Conservation (phyloP, 2,113 vertebrate genomes). For the Otocyon megalotis region DNA sequence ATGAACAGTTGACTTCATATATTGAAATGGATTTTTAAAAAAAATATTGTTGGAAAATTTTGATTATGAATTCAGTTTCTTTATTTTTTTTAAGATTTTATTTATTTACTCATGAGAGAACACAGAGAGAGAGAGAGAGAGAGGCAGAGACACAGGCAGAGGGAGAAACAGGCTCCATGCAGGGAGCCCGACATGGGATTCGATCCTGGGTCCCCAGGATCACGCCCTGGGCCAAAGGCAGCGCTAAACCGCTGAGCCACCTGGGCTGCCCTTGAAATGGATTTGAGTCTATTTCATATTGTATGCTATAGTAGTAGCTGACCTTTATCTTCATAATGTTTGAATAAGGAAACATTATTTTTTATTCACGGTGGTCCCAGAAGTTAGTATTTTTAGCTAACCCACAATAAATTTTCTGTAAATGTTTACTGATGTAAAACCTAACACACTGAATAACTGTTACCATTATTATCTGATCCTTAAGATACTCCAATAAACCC, state of each 20-base stretch:
- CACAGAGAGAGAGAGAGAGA: no score
- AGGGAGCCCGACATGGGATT: no score
- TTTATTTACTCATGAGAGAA: no score
- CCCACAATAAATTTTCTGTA: not conserved
- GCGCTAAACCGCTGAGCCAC: no score
- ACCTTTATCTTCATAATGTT: not conserved
- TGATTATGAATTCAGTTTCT: no score
- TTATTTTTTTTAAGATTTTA: no score
- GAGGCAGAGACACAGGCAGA: no score
- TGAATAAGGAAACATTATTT: not conserved
- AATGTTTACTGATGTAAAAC: not conserved
- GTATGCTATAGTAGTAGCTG: not conserved
- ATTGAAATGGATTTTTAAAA: not conserved
- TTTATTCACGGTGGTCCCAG: not conserved
- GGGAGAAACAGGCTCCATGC: no score
- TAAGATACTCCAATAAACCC: not conserved
- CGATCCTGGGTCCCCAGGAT: no score
- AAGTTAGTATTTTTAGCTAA: not conserved
- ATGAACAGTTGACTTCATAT: not conserved
- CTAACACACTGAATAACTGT: not conserved
- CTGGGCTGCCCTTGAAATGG: not conserved
- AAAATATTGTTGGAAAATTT: no score
- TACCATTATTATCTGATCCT: not conserved
- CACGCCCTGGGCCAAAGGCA: no score
- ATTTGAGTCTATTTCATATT: not conserved